A percentile compares a stretch with the other conserved stretches of the same genome.
phyloP scores from a whole-genome alignment of 2,113 vertebrate species.

The Columbina picui region DNA sequence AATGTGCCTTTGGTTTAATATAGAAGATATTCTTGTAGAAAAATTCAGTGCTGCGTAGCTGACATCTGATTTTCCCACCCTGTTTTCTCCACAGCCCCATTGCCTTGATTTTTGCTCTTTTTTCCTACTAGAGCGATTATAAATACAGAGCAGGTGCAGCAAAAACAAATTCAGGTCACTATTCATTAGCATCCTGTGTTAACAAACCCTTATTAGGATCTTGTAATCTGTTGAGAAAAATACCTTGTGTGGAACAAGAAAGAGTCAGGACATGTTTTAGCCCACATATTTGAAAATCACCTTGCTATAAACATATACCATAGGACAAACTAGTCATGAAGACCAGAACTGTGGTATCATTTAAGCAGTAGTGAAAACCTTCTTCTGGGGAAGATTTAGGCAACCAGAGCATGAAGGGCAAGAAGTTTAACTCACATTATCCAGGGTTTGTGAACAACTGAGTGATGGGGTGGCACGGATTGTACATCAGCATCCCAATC shows the following conservation, averaged over 20 bases:
- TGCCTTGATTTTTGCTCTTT: background rate
- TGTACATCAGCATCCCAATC: fast-evolving
- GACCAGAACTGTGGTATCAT: no score
- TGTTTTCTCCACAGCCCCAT: background rate
- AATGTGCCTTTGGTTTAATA: background rate
- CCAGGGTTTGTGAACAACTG: background rate
- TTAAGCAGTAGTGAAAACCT: background rate
- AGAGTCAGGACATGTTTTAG: background rate
- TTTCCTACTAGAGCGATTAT: background rate
- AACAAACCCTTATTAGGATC: background rate
- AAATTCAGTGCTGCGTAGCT: background rate
- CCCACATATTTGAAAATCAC: fast-evolving
- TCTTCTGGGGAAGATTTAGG: background rate
- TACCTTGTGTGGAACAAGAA: background rate
- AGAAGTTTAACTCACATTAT: background rate
- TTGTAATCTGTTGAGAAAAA: background rate
- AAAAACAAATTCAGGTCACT: background rate
- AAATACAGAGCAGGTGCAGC: background rate
- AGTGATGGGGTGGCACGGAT: background rate
- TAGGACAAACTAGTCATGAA: background rate
- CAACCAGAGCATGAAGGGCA: background rate
- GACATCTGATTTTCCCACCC: background rate
- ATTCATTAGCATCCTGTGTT: background rate
- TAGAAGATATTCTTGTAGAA: background rate
- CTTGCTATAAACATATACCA: background rate